phyloP scores from a whole-genome alignment of 2,113 vertebrate genomes.

The Perccottus glenii region DNA sequence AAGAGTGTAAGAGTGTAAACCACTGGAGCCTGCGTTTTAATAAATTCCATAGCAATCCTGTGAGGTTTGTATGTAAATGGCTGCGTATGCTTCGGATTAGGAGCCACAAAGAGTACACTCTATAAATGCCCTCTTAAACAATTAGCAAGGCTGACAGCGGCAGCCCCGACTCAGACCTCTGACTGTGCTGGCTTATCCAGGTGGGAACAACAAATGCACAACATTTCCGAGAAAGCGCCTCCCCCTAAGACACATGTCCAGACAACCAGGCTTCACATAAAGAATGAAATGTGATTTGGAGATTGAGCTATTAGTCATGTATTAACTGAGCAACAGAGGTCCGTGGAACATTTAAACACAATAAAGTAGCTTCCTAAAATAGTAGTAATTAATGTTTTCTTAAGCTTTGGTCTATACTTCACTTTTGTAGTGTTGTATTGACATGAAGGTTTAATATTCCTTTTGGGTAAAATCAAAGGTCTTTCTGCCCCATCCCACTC shows the following conservation, averaged over 20 bases:
- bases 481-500: too few relatives aligned
- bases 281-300: not conserved
- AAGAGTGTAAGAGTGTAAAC: constrained; percentile 47
- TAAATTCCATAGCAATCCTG: constrained; percentile 70
- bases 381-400: too few relatives aligned
- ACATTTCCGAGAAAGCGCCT: constrained; percentile 41
- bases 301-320: not conserved
- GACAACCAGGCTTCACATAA: not conserved
- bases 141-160: constrained; percentile 69
- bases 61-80: constrained; percentile 68
- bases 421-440: too few relatives aligned
- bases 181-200: constrained; percentile 55
- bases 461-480: too few relatives aligned
- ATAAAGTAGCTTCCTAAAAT: too few relatives aligned
- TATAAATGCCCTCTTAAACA: constrained; percentile 78
- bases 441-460: too few relatives aligned
- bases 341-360: too few relatives aligned
- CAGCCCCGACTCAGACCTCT: constrained; percentile 54
- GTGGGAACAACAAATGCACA: constrained; percentile 42
- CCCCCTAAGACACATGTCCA: constrained; percentile 5
- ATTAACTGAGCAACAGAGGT: not conserved
- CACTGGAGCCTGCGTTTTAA: constrained; percentile 32
- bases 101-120: constrained; percentile 74
- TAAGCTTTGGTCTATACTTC: too few relatives aligned
- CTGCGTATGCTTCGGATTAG: constrained; percentile 78